A percentile compares a stretch with the other conserved stretches of the same genome.
These are phyloP conservation scores for Atlantisia rogersi DNA, from an alignment of 2,113 vertebrate species.

Conservation along the genomic window DNA sequence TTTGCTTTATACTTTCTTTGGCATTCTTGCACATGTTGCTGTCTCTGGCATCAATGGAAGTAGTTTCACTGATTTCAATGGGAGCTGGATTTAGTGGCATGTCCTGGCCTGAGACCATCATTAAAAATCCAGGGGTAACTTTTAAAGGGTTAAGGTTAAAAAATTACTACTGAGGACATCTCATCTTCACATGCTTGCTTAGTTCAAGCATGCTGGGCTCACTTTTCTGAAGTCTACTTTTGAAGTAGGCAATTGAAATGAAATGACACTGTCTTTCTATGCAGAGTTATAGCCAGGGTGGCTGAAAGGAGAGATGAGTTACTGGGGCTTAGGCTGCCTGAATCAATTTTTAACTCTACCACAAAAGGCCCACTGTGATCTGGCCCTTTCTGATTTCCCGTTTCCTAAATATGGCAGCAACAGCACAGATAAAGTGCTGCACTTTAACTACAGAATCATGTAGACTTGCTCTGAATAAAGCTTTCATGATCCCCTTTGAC, in stretches of 20 bases:
- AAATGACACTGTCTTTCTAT: not conserved
- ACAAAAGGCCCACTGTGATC: not conserved
- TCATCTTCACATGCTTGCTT: not conserved
- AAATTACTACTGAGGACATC: not conserved
- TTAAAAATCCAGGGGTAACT: not conserved
- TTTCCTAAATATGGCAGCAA: not conserved
- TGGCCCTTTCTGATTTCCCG: not conserved
- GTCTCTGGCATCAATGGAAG: not conserved
- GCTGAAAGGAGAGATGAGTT: not conserved
- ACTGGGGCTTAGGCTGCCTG: not conserved
- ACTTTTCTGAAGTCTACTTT: not conserved
- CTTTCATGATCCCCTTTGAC: not conserved
- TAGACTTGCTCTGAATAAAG: not conserved
- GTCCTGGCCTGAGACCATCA: not conserved
- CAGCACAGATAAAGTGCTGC: not conserved
- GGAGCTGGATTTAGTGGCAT: not conserved
- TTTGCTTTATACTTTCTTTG: not conserved
- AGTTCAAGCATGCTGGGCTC: rapidly evolving
- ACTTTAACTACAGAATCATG: conserved; percentile 5
- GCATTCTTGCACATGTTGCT: not conserved
- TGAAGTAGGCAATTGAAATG: not conserved
- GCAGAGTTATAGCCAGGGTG: not conserved
- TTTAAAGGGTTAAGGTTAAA: not conserved
- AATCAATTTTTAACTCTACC: not conserved
- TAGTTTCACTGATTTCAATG: not conserved